A percentile compares a stretch with the other conserved stretches of the same genome.
phyloP scores from a whole-genome alignment of 1,140 invertebrate species.

The Drosophila watanabei region DNA sequence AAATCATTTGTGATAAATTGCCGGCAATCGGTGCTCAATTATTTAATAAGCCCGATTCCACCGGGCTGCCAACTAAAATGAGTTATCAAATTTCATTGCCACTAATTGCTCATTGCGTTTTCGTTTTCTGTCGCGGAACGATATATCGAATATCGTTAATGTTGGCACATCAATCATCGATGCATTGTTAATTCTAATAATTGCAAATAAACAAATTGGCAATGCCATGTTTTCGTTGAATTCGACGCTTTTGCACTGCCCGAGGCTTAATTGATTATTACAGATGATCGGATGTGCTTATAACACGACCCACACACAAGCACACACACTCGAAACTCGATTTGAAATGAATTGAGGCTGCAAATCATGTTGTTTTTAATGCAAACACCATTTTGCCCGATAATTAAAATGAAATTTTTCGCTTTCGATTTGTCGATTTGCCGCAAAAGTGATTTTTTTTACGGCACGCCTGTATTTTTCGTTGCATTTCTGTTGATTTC shows the following conservation, averaged over 20 bases:
- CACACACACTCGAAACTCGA: background rate
- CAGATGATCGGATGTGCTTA: constrained; percentile 46
- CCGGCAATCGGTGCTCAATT: constrained; percentile 71
- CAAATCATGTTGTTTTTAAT: constrained; percentile 34
- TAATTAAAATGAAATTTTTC: constrained; percentile 48
- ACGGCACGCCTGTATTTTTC: background rate
- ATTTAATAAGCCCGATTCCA: constrained; percentile 67
- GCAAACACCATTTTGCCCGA: constrained; percentile 29
- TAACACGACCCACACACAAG: constrained; percentile 1
- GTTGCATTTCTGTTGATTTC: background rate
- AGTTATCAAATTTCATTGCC: constrained; percentile 59
- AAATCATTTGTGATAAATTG: constrained; percentile 80
- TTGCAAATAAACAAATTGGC: constrained; percentile 50
- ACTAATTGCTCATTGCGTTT: constrained; percentile 33
- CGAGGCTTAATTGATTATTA: constrained; percentile 48
- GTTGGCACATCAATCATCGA: constrained; percentile 28
- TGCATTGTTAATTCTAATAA: constrained; percentile 55
- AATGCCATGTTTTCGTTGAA: constrained; percentile 40
- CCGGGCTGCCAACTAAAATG: constrained; percentile 23
- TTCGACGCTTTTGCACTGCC: background rate
- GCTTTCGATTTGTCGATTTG: constrained; percentile 5
- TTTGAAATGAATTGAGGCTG: constrained; percentile 30
- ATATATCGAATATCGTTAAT: constrained; percentile 26
- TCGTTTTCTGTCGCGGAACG: background rate
- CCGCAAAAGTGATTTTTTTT: constrained; percentile 17